Evolutionary conservation across 2,113 vertebrate species (phyloP).

Genomic region (Caloenas nicobarica): DNA sequence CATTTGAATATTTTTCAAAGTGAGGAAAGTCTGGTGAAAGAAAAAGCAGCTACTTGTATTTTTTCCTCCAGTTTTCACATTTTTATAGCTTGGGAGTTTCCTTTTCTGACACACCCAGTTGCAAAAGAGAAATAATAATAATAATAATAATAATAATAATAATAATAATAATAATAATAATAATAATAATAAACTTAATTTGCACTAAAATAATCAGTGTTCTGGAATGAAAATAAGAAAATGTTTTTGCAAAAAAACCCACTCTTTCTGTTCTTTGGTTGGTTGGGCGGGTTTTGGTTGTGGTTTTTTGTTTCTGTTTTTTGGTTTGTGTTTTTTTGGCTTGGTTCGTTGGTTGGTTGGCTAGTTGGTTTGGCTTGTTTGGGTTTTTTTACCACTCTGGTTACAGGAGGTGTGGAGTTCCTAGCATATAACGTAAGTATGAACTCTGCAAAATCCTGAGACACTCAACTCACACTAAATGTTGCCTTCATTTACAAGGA

Average conservation of each 20-base stretch:
- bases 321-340: too few relatives aligned
- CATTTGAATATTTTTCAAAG: not conserved
- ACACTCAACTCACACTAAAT: fast-evolving
- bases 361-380: too few relatives aligned
- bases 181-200: not conserved
- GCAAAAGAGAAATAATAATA: not conserved
- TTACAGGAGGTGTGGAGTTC: not conserved
- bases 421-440: not conserved
- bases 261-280: not conserved
- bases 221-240: not conserved
- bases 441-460: not conserved
- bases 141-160: not conserved
- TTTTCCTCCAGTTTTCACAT: not conserved
- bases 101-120: not conserved
- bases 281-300: too few relatives aligned
- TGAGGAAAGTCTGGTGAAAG: not conserved
- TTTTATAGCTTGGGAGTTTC: not conserved
- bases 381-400: not conserved
- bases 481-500: not conserved
- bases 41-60: not conserved
- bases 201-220: not conserved
- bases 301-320: too few relatives aligned
- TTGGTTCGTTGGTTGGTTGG: not conserved
- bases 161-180: not conserved
- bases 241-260: not conserved